phyloP scores from a whole-genome alignment of 2,797 vertebrate species.

The Gymnopithys bicolor region DNA sequence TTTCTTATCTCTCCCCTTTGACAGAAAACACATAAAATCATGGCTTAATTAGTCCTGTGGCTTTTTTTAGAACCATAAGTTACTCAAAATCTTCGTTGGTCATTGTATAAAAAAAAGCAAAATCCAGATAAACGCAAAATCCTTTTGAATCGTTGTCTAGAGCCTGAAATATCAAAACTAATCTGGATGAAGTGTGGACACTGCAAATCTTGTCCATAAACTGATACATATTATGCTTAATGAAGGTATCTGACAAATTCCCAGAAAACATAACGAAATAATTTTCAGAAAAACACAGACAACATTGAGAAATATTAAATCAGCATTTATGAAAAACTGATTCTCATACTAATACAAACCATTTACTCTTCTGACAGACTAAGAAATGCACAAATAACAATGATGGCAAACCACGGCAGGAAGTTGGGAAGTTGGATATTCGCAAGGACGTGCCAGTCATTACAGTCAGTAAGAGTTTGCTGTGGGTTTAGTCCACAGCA shows the following conservation, averaged over 20 bases:
- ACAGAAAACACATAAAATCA: slow-evolving; percentile 42
- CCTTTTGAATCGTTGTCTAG: slow-evolving; percentile 2
- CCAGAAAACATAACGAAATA: background rate
- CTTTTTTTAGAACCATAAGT: slow-evolving; percentile 6
- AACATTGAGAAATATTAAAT: background rate
- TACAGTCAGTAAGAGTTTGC: background rate
- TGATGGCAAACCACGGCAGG: background rate
- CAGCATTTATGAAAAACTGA: background rate
- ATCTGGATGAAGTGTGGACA: background rate
- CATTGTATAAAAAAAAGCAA: background rate
- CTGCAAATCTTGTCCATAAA: background rate
- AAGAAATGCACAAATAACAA: background rate
- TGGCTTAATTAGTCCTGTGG: slow-evolving; percentile 34
- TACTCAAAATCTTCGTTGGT: slow-evolving; percentile 40
- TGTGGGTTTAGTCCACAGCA: background rate
- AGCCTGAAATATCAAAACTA: slow-evolving; percentile 19
- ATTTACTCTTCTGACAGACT: background rate
- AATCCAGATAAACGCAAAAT: background rate
- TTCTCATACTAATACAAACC: background rate
- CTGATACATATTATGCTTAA: background rate
- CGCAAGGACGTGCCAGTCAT: background rate
- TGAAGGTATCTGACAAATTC: background rate
- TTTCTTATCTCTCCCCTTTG: slow-evolving; percentile 31
- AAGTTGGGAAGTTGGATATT: background rate
- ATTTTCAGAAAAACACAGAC: background rate